Percentiles rank a stretch among this genome's conserved stretches.
Evolutionary conservation across 2,888 invertebrate genomes (phyloP).

Genomic region (Itoplectis maculator): DNA sequence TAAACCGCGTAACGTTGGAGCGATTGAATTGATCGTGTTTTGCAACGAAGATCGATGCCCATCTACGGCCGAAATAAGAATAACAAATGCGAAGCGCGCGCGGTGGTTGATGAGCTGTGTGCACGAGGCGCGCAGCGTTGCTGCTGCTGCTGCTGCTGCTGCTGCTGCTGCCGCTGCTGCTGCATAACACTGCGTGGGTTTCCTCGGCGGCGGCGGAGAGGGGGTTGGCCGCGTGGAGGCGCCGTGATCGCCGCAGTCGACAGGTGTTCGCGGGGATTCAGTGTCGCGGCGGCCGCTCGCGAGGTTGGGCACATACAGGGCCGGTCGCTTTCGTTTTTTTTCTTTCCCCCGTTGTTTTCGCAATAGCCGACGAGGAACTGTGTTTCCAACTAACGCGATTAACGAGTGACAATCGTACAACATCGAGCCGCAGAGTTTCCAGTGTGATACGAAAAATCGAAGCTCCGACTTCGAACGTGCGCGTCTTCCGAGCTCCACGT

Average conservation of each 20-base stretch:
- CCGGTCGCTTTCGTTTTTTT: constrained; percentile 68
- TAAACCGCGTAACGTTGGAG: not conserved
- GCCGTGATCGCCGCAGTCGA: constrained; percentile 80
- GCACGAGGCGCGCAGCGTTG: constrained; percentile 7
- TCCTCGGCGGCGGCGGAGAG: constrained; percentile 49
- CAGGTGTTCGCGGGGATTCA: constrained; percentile 83
- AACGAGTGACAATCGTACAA: not conserved
- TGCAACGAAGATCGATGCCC: constrained; percentile 4
- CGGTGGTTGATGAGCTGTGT: not conserved
- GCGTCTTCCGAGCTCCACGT: constrained; percentile 61
- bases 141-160: not conserved
- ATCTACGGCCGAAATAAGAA: not conserved
- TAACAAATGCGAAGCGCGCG: not conserved
- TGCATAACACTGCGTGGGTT: constrained; percentile 68
- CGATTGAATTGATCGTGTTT: constrained; percentile 16
- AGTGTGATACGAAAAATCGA: constrained; percentile 7
- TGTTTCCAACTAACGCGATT: not conserved
- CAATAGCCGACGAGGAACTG: not conserved
- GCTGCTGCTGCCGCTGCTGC: not conserved
- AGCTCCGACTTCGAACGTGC: constrained; percentile 6
- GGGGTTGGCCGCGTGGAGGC: constrained; percentile 76
- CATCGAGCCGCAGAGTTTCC: not conserved
- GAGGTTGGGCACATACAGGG: constrained; percentile 78
- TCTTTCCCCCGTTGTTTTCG: constrained; percentile 50
- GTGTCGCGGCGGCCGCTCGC: constrained; percentile 84